These are phyloP conservation scores for Ostrea edulis DNA, from an alignment of 1,140 invertebrate genomes.

Conservation along the genomic window DNA sequence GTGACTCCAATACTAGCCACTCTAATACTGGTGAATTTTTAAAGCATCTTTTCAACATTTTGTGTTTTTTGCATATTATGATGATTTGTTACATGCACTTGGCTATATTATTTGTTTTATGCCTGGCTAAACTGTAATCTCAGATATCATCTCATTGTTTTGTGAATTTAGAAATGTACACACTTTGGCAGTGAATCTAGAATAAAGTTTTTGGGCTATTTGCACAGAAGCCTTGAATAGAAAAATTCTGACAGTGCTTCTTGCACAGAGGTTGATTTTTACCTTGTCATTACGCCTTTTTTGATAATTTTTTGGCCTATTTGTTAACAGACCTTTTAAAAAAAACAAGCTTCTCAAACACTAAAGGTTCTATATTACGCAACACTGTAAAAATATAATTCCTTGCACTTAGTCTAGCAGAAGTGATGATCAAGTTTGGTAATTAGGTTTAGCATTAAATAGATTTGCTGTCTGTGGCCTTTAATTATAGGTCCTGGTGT, in stretches of 20 bases:
- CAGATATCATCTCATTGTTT: background rate
- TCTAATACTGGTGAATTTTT: constrained; percentile 70
- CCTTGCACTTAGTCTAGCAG: background rate
- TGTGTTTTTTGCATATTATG: background rate
- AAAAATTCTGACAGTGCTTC: background rate
- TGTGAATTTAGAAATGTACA: background rate
- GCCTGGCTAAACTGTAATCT: background rate
- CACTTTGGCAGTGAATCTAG: constrained; percentile 3
- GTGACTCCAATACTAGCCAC: constrained; percentile 76
- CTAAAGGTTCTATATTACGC: background rate
- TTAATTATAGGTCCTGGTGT: constrained; percentile 20
- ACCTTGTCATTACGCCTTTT: background rate
- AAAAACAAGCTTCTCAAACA: background rate
- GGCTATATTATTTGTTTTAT: background rate
- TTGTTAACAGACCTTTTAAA: background rate
- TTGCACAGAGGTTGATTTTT: background rate
- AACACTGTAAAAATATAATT: background rate
- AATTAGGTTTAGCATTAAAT: constrained; percentile 22
- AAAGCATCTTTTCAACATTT: background rate
- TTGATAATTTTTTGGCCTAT: background rate
- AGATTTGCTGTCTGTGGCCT: constrained; percentile 14
- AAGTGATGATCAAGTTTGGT: background rate
- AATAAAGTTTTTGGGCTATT: background rate
- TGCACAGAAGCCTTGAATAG: background rate
- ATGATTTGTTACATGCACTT: background rate